Conservation (phyloP, 2,113 vertebrate species). For the Lates calcarifer region DNA sequence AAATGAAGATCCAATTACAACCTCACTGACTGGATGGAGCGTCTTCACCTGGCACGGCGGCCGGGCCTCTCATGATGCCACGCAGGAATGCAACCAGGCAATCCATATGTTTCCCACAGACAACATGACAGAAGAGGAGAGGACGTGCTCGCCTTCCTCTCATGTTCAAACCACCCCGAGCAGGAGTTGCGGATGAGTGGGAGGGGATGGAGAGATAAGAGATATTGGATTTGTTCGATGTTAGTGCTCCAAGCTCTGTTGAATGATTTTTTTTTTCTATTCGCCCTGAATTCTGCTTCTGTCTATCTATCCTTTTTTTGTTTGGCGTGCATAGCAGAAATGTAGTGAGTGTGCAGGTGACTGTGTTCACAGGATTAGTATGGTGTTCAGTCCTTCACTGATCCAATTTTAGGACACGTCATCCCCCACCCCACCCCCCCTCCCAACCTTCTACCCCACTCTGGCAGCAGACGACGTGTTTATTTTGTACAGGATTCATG, state of each 20-base stretch:
- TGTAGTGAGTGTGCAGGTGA: slow-evolving; percentile 72
- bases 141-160: slow-evolving; percentile 52
- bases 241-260: slow-evolving; percentile 66
- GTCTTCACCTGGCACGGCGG: slow-evolving; percentile 52
- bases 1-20: slow-evolving; percentile 36
- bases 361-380: slow-evolving; percentile 73
- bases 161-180: slow-evolving; percentile 75
- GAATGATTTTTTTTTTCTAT: slow-evolving; percentile 63
- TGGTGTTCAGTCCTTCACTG: slow-evolving; percentile 70
- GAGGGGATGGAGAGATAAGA: slow-evolving; percentile 79
- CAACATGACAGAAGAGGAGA: slow-evolving; percentile 48
- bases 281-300: slow-evolving; percentile 75
- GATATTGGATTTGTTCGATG: slow-evolving; percentile 78
- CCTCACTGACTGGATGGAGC: slow-evolving; percentile 25
- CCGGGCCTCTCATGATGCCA: slow-evolving; percentile 37
- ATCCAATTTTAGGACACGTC: slow-evolving; percentile 80
- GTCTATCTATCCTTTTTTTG: slow-evolving; percentile 59
- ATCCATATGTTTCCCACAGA: slow-evolving; percentile 64
- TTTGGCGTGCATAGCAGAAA: slow-evolving; percentile 64
- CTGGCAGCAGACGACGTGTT: slow-evolving; percentile 57
- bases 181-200: slow-evolving; percentile 87
- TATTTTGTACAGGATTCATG: slow-evolving; percentile 75
- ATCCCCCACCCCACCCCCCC: background rate
- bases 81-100: slow-evolving; percentile 51
- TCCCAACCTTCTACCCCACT: slow-evolving; percentile 18